Percentiles rank a stretch among this genome's conserved stretches.
These are phyloP conservation scores for Tiaroga cobitis DNA, from an alignment of 2,797 vertebrate genomes.

Conservation along the genomic window DNA sequence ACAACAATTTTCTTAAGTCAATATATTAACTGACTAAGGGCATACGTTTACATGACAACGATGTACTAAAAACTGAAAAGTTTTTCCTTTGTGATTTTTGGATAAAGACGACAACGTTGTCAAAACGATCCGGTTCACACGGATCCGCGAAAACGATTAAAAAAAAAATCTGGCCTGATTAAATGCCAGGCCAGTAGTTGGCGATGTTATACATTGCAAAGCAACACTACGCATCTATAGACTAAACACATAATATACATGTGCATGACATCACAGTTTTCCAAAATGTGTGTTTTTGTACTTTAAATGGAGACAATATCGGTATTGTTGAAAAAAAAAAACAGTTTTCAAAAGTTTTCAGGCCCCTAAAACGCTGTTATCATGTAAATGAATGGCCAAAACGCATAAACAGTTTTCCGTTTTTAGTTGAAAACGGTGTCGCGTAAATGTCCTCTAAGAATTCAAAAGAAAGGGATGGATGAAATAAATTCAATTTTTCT, in stretches of 20 bases:
- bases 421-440: neutral
- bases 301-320: neutral
- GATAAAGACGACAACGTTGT: neutral
- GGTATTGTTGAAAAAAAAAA: neutral
- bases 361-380: neutral
- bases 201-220: neutral
- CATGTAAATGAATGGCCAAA: neutral
- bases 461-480: too few relatives aligned
- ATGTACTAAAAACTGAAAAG: neutral
- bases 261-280: neutral
- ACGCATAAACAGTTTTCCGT: rapidly evolving
- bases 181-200: neutral
- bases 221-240: neutral
- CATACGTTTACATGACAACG: neutral
- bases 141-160: neutral
- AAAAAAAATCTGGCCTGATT: neutral
- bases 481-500: neutral
- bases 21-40: neutral
- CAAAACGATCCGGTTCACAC: too few relatives aligned
- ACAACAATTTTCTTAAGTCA: neutral
- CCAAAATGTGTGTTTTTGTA: too few relatives aligned
- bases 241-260: neutral
- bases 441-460: too few relatives aligned
- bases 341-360: neutral
- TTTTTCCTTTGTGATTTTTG: neutral